Percentiles rank a stretch among this genome's conserved stretches.
Evolutionary conservation across 2,888 invertebrate genomes (phyloP).

Genomic region (Watsonalla cultraria): DNA sequence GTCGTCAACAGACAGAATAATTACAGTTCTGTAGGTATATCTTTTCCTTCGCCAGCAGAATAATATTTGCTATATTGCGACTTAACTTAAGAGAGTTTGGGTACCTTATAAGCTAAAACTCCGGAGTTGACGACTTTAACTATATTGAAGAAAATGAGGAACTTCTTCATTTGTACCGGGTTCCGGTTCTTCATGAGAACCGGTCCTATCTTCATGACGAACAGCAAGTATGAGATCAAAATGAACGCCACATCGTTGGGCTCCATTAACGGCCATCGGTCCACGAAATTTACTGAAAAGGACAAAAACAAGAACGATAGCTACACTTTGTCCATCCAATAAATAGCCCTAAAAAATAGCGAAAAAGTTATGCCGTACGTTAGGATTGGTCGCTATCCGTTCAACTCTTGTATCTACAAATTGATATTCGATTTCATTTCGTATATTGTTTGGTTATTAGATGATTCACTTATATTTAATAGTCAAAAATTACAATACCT

Average conservation of each 20-base stretch:
- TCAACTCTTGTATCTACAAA: too few relatives aligned
- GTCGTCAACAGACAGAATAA: too few relatives aligned
- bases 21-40: too few relatives aligned
- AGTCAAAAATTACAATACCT: too few relatives aligned
- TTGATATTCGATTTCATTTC: too few relatives aligned
- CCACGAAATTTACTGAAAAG: slow-evolving; percentile 81
- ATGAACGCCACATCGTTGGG: slow-evolving; percentile 78
- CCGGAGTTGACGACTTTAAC: slow-evolving; percentile 79
- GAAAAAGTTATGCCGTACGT: not conserved
- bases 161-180: slow-evolving; percentile 78
- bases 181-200: slow-evolving; percentile 80
- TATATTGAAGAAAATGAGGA: slow-evolving; percentile 82
- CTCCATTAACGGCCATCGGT: slow-evolving; percentile 82
- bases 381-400: too few relatives aligned
- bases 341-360: not conserved
- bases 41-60: too few relatives aligned
- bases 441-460: too few relatives aligned
- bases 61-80: too few relatives aligned
- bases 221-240: slow-evolving; percentile 78
- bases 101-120: slow-evolving; percentile 74
- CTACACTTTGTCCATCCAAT: not conserved
- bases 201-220: slow-evolving; percentile 83
- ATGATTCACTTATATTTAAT: too few relatives aligned
- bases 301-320: too few relatives aligned
- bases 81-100: too few relatives aligned